A percentile compares a stretch with the other conserved stretches of the same genome.
Conservation (phyloP, 2,888 invertebrate genomes). For the Drosophila melanocephala region DNA sequence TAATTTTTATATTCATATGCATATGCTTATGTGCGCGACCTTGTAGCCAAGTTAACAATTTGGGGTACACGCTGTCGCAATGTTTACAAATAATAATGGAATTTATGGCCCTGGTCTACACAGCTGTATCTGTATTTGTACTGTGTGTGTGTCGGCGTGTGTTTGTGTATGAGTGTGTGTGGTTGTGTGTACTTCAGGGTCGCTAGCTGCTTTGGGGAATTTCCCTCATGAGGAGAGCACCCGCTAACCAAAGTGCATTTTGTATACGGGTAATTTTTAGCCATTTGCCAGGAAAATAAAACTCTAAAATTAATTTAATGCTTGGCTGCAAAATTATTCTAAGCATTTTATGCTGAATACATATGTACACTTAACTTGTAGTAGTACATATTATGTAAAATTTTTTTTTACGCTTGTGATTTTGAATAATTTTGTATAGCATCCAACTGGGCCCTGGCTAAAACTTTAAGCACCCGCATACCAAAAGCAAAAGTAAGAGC, state of each 20-base stretch:
- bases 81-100: slow-evolving; percentile 80
- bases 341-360: slow-evolving; percentile 44
- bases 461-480: slow-evolving; percentile 11
- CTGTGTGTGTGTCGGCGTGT: neutral
- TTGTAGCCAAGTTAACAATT: slow-evolving; percentile 77
- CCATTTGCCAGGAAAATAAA: slow-evolving; percentile 24
- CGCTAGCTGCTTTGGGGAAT: slow-evolving; percentile 57
- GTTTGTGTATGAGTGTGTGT: slow-evolving; percentile 21
- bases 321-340: slow-evolving; percentile 64
- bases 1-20: slow-evolving; percentile 8
- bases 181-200: slow-evolving; percentile 52
- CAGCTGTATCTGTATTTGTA: slow-evolving; percentile 35
- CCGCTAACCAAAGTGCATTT: slow-evolving; percentile 61
- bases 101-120: slow-evolving; percentile 75
- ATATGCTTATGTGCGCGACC: slow-evolving; percentile 54
- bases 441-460: neutral
- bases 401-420: slow-evolving; percentile 36
- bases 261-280: slow-evolving; percentile 21
- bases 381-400: slow-evolving; percentile 27
- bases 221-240: slow-evolving; percentile 48
- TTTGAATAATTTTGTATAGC: slow-evolving; percentile 44
- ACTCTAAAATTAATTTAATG: slow-evolving; percentile 64
- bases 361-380: neutral
- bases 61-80: slow-evolving; percentile 75
- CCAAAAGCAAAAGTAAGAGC: neutral